These are phyloP conservation scores for Numenius phaeopus DNA, from an alignment of 2,797 vertebrate genomes.

Conservation along the genomic window DNA sequence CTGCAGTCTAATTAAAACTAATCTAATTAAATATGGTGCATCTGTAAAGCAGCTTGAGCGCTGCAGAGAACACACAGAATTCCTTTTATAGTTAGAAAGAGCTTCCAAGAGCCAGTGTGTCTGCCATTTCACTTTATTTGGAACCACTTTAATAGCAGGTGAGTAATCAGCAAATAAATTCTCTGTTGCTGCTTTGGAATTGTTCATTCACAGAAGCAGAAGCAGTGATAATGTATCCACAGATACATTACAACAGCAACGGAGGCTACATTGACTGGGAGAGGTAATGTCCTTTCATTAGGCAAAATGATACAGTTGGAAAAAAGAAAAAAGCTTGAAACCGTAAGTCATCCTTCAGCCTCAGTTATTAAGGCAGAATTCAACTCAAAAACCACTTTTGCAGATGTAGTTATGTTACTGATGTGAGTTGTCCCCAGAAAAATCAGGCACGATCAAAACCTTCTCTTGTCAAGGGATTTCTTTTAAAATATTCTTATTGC, in stretches of 20 bases:
- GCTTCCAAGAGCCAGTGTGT: conserved; percentile 12
- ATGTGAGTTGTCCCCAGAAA: background rate
- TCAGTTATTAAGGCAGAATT: background rate
- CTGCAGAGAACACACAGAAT: conserved; percentile 6
- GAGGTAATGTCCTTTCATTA: conserved; percentile 1
- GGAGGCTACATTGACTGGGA: background rate
- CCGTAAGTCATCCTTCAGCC: background rate
- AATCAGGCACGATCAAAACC: background rate
- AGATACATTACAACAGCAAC: background rate
- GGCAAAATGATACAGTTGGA: background rate
- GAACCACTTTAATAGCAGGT: conserved; percentile 37
- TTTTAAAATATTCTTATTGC: background rate
- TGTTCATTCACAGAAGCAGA: conserved; percentile 26
- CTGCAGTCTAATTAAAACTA: conserved; percentile 59
- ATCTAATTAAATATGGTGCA: conserved; percentile 56
- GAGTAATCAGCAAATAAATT: conserved; percentile 45
- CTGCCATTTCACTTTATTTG: conserved; percentile 39
- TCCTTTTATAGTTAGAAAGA: conserved; percentile 19
- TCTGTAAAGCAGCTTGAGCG: conserved; percentile 22
- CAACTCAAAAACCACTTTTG: background rate
- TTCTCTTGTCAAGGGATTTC: background rate
- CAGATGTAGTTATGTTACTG: background rate
- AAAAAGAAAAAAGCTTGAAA: background rate
- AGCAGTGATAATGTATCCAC: background rate
- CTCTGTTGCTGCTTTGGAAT: background rate